Evolutionary conservation across 2,888 invertebrate species (phyloP), one percentile per base, ranked within the genome.

Genomic region (Stenodema calcarata): DNA sequence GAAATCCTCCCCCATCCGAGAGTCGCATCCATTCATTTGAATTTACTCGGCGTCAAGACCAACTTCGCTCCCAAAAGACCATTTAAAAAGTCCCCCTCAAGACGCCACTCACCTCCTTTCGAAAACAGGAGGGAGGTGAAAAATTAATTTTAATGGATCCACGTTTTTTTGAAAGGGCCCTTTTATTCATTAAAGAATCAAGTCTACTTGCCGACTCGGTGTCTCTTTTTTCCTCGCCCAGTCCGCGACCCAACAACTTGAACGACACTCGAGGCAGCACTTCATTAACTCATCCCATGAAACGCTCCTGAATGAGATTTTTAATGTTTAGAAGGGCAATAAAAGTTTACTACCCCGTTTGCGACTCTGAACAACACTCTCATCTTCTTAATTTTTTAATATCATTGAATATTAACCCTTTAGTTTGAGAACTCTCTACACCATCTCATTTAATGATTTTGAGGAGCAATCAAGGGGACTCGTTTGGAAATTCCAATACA

Each of bases 301-400:
- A 78, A 78, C 78, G 42, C 78, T 78, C 78, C 42, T 44, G 44
- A 42, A 78, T 78, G 78, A 78, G 78, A 78, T 78, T 78, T 78
- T 78, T 78, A 44, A 44, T 44, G 42, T 78, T 78, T 27, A 78
- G 62, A 11, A 62, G 62, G 62, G 1, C 0, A 62, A 62, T 62
- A 62, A 62, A 62, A 62, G 23, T 62, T 62, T 62, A 62, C 23
- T 62, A 62, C 35, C 62, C 23, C 11, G 62, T 23, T 62, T 23
- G 18, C 23, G 62, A 62, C 23, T 62, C 23, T 23, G n/a, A n/a
- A 50, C n/a, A 2, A 62, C 23, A 23, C 18, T 62, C 62, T 62
- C 18, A 23, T 23, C 62, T 23, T 62, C 18, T 62, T 23, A 62
- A 62, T 62, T 62, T 62, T 62, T 62, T 23, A 62, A 27, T 62